Evolutionary conservation across 2,888 invertebrate species (phyloP).

Genomic region (Bombylius discolor): DNA sequence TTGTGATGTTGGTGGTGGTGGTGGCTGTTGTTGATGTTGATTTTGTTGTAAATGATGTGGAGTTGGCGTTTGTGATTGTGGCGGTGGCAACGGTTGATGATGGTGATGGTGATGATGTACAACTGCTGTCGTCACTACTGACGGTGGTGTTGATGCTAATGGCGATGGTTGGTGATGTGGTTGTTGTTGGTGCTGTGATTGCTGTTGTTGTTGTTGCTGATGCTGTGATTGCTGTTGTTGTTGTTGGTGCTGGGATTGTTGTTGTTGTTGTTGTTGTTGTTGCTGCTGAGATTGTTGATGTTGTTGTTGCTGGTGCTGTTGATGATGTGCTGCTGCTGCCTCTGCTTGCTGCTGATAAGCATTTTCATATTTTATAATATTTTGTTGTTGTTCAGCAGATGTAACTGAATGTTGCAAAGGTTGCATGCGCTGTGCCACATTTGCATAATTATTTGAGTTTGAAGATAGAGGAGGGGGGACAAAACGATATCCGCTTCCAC

Average conservation of each 20-base stretch:
- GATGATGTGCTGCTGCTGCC: conserved; percentile 28
- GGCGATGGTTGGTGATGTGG: conserved; percentile 20
- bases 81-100: conserved; percentile 21
- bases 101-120: conserved; percentile 14
- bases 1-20: conserved; percentile 16
- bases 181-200: conserved; percentile 22
- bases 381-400: neutral
- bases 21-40: conserved; percentile 6
- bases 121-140: neutral
- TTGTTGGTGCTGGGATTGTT: neutral
- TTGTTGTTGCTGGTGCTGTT: conserved; percentile 23
- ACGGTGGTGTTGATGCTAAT: conserved; percentile 11
- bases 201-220: conserved; percentile 20
- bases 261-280: conserved; percentile 12
- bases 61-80: conserved; percentile 4
- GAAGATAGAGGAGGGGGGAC: neutral
- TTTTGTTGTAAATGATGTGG: neutral
- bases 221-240: conserved; percentile 11
- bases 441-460: neutral
- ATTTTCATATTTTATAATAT: too few species aligned
- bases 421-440: neutral
- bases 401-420: neutral
- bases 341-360: conserved; percentile 20
- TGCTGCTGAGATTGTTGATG: conserved; percentile 21
- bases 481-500: neutral